phyloP scores from a whole-genome alignment of 2,888 invertebrate genomes.

The Acleris literana region DNA sequence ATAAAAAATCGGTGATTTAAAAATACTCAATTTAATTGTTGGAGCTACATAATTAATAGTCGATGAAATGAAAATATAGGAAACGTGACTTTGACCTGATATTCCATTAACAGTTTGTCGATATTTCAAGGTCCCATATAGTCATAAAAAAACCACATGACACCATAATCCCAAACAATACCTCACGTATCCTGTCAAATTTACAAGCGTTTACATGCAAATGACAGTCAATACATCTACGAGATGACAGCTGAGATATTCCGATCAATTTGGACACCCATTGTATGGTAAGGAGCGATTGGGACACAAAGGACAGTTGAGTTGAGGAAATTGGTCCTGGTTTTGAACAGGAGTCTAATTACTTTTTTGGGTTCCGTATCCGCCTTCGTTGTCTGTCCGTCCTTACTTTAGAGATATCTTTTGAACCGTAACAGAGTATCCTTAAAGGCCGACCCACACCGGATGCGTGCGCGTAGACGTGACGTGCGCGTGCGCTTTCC shows the following conservation, averaged over 20 bases:
- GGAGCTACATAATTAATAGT: no score
- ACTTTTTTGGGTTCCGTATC: slow-evolving; percentile 11
- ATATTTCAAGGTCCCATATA: no score
- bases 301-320: slow-evolving; percentile 47
- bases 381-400: background rate
- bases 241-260: slow-evolving; percentile 44
- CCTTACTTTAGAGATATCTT: no score
- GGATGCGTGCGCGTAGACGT: no score
- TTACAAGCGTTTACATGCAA: slow-evolving; percentile 49
- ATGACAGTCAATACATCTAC: slow-evolving; percentile 41
- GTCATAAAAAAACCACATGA: slow-evolving; percentile 10
- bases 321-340: slow-evolving; percentile 49
- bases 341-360: slow-evolving; percentile 34
- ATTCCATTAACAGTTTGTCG: no score
- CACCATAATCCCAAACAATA: slow-evolving; percentile 43
- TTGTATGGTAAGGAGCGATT: slow-evolving; percentile 53
- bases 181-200: slow-evolving; percentile 46
- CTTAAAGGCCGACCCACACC: no score
- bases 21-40: no score
- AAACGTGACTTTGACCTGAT: no score
- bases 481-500: no score
- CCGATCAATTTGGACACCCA: slow-evolving; percentile 50
- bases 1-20: no score
- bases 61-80: no score
- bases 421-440: no score